Evolutionary conservation across 2,797 vertebrate genomes (phyloP).

Genomic region (Urosaurus nigricauda): DNA sequence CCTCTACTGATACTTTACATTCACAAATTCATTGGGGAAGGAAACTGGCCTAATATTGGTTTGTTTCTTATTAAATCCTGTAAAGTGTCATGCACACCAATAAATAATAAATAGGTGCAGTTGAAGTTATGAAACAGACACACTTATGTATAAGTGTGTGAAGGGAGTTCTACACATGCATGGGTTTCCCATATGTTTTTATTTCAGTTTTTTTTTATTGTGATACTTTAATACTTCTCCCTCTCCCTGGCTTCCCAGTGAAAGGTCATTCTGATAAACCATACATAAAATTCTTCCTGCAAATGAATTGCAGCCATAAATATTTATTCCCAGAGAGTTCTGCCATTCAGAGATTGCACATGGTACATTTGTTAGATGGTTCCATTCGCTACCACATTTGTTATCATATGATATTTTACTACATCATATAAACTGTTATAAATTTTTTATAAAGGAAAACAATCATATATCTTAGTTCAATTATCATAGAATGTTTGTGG

Average conservation of each 20-base stretch:
- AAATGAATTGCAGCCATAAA: constrained; percentile 47
- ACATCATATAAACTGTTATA: constrained; percentile 43
- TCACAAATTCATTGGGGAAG: not conserved
- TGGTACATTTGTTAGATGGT: constrained; percentile 57
- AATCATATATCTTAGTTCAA: constrained; percentile 49
- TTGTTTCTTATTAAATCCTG: not conserved
- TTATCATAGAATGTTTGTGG: constrained; percentile 64
- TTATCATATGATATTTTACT: constrained; percentile 55
- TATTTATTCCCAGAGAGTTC: constrained; percentile 54
- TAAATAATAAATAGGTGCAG: not conserved
- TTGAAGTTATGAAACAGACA: not conserved
- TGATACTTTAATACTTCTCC: not conserved
- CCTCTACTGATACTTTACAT: not conserved
- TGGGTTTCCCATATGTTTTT: not conserved
- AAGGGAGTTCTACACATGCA: not conserved
- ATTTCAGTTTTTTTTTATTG: not conserved
- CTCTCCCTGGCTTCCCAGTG: not conserved
- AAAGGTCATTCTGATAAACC: constrained; percentile 26
- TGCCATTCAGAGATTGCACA: constrained; percentile 57
- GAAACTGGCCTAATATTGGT: not conserved
- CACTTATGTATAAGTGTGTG: not conserved
- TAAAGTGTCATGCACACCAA: not conserved
- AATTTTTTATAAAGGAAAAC: constrained; percentile 61
- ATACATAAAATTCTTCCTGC: not conserved
- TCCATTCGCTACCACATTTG: constrained; percentile 43